Evolutionary conservation across 2,888 invertebrate species (phyloP).

Genomic region (Synergus gifuensis): DNA sequence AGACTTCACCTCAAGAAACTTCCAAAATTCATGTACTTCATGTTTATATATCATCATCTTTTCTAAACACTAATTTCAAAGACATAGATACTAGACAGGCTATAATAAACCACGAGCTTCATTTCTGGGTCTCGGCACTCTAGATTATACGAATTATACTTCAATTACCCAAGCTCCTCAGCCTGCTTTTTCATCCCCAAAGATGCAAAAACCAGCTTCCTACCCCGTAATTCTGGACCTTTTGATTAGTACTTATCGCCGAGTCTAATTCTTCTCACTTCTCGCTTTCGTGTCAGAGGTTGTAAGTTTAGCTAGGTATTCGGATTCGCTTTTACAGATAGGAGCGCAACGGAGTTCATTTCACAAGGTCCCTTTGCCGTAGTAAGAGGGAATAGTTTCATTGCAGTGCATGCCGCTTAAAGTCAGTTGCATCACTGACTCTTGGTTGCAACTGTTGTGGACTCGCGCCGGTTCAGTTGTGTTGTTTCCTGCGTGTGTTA

Average conservation of each 20-base stretch:
- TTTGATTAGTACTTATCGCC: constrained; percentile 7
- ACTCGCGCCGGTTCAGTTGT: constrained; percentile 46
- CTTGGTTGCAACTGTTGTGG: constrained; percentile 54
- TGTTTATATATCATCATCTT: too few relatives aligned
- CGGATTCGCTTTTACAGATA: constrained; percentile 34
- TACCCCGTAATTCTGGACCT: background rate
- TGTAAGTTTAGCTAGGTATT: constrained; percentile 7
- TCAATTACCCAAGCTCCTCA: background rate
- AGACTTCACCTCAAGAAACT: background rate
- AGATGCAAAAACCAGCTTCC: background rate
- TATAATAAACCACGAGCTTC: background rate
- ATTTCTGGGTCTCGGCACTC: background rate
- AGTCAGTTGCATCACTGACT: constrained; percentile 64
- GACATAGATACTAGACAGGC: background rate
- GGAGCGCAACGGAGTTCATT: constrained; percentile 47
- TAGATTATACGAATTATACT: background rate
- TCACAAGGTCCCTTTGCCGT: constrained; percentile 58
- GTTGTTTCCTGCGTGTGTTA: background rate
- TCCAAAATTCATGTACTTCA: background rate
- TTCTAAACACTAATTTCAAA: background rate
- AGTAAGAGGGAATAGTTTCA: constrained; percentile 60
- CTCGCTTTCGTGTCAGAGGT: background rate
- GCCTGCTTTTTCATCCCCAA: background rate
- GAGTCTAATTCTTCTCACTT: constrained; percentile 10
- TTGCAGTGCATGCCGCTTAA: constrained; percentile 56